Evolutionary conservation across 2,113 vertebrate genomes (phyloP), one percentile per base, ranked within the genome.

Genomic region (Lanius ludovicianus): DNA sequence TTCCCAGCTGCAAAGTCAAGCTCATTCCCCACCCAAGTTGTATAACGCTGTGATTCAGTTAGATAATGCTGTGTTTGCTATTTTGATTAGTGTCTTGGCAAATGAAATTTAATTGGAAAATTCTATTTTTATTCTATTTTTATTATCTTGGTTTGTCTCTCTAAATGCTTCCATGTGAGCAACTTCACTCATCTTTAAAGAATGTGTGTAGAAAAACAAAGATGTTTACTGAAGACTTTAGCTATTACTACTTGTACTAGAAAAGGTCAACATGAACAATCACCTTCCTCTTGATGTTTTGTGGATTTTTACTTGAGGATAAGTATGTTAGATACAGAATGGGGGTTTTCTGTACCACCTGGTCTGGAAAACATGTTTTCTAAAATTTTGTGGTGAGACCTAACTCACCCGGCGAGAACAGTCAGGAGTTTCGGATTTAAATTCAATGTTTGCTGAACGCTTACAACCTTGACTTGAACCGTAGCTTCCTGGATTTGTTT

Each of bases 111-210:
- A 65, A 80, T 9, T 70, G 82, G 74, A 88, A 91, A 96, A 90
- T 41, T 8, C 5, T 53, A 16, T 60, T 90, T 83, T 59, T 59
- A 1, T 27, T 60, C 35, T 60, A 0, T 59, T 92, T 84, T 76
- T 70, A 41, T 86, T 73, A 39, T 86, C 55, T 81, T 91, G 30
- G 50, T 83, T 87, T 76, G 23, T 64, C 15, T 78, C 60, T 57
- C 70, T 95, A 88, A 96, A 77, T 44, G 47, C 22, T 94, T 95
- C 93, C 93, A 95, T 95, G 90, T 94, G 96, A 90, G 55, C n/a
- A 63, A 67, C 13, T 63, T 56, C 47, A 93, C 67, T 96, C 93
- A 97, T 90, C 78, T 90, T 88, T 70, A 74, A 96, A 80, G 75
- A 94, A 96, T 86, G 90, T 44, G 41, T 39, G 39, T 74, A 56